A percentile compares a stretch with the other conserved stretches of the same genome.
These are phyloP conservation scores for Trichonephila inaurata DNA, from an alignment of 1,140 invertebrate genomes.

Conservation along the genomic window DNA sequence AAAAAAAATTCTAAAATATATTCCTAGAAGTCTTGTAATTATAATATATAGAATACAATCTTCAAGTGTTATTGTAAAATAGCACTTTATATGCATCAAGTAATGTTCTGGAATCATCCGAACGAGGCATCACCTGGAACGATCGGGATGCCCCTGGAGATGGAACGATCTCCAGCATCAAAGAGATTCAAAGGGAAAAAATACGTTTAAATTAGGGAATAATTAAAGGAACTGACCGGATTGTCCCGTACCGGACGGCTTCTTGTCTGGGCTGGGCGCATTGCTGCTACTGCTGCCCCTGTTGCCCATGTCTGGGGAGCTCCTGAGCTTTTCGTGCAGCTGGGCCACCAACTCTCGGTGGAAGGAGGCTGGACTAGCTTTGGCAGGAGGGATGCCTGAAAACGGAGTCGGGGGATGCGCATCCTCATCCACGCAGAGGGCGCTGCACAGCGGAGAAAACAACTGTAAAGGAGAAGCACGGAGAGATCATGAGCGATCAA, in stretches of 20 bases:
- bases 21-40: no score
- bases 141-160: not conserved
- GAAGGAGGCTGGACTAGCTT: constrained; percentile 5
- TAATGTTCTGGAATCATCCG: not conserved
- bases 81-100: not conserved
- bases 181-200: not conserved
- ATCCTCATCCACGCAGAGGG: constrained; percentile 26
- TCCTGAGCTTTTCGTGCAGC: not conserved
- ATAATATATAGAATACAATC: no score
- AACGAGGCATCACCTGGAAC: not conserved
- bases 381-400: constrained; percentile 7
- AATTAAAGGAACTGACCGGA: constrained; percentile 44
- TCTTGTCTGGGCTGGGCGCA: constrained; percentile 68
- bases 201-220: no score
- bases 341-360: constrained; percentile 18
- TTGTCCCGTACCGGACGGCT: constrained; percentile 45
- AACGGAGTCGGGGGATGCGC: constrained; percentile 35
- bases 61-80: no score
- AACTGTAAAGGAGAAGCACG: constrained; percentile 28
- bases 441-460: constrained; percentile 42
- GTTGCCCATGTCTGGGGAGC: constrained; percentile 53
- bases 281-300: constrained; percentile 60
- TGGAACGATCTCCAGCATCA: no score
- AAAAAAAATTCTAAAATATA: no score
- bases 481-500: constrained; percentile 26